Percentiles rank a stretch among this genome's conserved stretches.
phyloP scores from a whole-genome alignment of 2,888 invertebrate genomes.

The Strigamia transsilvanica region DNA sequence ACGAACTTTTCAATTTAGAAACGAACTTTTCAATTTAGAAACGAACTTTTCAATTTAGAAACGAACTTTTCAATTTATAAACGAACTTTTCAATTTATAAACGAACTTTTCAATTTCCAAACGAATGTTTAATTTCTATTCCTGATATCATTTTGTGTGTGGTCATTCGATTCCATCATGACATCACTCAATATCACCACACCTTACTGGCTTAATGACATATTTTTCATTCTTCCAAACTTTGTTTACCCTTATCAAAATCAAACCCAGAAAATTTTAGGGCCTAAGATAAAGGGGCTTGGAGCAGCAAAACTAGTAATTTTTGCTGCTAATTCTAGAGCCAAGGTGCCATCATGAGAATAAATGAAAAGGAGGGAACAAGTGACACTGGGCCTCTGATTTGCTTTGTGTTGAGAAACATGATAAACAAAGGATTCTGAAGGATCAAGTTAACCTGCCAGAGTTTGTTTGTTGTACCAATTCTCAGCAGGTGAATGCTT shows the following conservation, averaged over 20 bases:
- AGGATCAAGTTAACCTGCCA: background rate
- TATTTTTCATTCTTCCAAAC: too few species aligned
- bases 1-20: too few species aligned
- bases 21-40: too few species aligned
- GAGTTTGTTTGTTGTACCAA: background rate
- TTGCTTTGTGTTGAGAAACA: background rate
- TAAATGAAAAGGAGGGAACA: conserved; percentile 21
- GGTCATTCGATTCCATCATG: background rate
- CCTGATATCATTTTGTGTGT: background rate
- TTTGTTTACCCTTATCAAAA: too few species aligned
- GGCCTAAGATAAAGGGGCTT: background rate
- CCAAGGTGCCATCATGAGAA: background rate
- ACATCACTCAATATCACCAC: conserved; percentile 20
- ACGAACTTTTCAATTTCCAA: too few species aligned
- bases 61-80: too few species aligned
- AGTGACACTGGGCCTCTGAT: background rate
- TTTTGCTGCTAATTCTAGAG: background rate
- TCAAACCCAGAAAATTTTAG: too few species aligned
- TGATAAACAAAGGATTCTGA: background rate
- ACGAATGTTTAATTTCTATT: too few species aligned
- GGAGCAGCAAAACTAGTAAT: background rate
- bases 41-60: too few species aligned
- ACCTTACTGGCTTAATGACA: background rate
- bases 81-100: too few species aligned
- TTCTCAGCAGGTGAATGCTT: conserved; percentile 22